phyloP scores from a whole-genome alignment of 2,888 invertebrate genomes.

The Thera britannica region DNA sequence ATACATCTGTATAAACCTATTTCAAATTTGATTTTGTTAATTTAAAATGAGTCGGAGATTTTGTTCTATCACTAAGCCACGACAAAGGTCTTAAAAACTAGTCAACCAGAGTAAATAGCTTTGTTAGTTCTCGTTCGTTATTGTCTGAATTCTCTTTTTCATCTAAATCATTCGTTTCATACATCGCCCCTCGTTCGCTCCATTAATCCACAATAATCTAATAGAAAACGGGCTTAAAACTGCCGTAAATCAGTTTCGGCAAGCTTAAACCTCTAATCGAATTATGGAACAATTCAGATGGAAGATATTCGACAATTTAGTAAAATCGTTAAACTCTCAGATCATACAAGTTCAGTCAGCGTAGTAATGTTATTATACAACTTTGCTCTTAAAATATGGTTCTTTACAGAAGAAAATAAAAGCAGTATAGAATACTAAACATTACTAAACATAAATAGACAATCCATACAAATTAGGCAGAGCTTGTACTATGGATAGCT shows the following conservation, averaged over 20 bases:
- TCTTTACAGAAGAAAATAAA: slow-evolving; percentile 20
- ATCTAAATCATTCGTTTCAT: slow-evolving; percentile 23
- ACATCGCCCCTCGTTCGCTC: slow-evolving; percentile 36
- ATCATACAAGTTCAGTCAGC: slow-evolving; percentile 38
- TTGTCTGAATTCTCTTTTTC: not conserved
- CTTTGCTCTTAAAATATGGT: slow-evolving; percentile 48
- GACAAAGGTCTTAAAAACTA: too few species aligned
- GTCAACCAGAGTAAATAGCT: too few species aligned
- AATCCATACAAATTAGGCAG: too few species aligned
- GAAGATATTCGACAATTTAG: slow-evolving; percentile 56
- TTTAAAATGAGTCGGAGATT: too few species aligned
- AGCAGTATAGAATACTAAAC: not conserved
- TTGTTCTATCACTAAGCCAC: too few species aligned
- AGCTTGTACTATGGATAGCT: too few species aligned
- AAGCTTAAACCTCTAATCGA: slow-evolving; percentile 58
- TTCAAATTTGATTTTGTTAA: too few species aligned
- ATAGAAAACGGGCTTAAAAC: slow-evolving; percentile 65
- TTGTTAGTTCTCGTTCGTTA: too few species aligned
- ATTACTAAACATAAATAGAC: not conserved
- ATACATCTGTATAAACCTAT: too few species aligned
- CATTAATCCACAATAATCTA: slow-evolving; percentile 67
- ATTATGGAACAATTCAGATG: slow-evolving; percentile 61
- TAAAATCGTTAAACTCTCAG: slow-evolving; percentile 35
- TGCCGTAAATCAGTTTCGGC: slow-evolving; percentile 70
- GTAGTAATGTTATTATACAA: slow-evolving; percentile 35